Evolutionary conservation across 92 coral and sea anemone species (phyloP), one percentile per base, ranked within the genome.

Genomic region (Actinernus sp.): DNA sequence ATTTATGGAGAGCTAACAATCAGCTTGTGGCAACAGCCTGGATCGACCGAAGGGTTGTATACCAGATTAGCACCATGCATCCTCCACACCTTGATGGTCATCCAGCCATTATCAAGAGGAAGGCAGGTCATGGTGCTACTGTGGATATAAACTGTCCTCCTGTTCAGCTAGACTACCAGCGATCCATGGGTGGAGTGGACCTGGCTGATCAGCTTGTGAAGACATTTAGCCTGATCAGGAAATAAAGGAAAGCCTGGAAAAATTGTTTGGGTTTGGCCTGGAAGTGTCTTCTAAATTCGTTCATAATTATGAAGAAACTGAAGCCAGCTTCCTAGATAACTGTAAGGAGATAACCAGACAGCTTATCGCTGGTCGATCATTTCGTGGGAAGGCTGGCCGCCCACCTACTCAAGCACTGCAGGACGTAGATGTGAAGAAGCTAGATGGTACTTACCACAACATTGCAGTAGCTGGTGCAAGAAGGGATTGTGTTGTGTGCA

Each of bases 181-280:
- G 61, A 31, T 73, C 37, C 44, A 60, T 61, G 79, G 80, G 80
- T 31, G 71, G 80, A 21, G 80, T 73, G 26, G 71, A 73, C 45
- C 63, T 61, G 31, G 8, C 80, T 14, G 80, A 61, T 51, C 80
- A 60, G 25, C 14, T 47, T 44, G 10, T 60, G 34, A 44, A 46
- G 46, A 31, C 53, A 13, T 73, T 73, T 27, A 59, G 70, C 1
- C 68, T 72, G 31, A 31, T 60, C 26, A 60, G 69, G 43, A 72
- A 72, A 45, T 72, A 68, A 20, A 21, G 61, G 16, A 72, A 72
- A 28, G 79, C 79, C 26, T 72, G 79, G 79, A 59, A 72, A 72
- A 72, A 72, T 41, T 72, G 36, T 72, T 59, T 30, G 43, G 33
- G 12, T 72, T 58, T 36, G 79, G 79, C 3, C 69, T 72, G 22